Evolutionary conservation across 1,140 invertebrate species (phyloP), one percentile per base, ranked within the genome.

Genomic region (Melitaea cinxia): DNA sequence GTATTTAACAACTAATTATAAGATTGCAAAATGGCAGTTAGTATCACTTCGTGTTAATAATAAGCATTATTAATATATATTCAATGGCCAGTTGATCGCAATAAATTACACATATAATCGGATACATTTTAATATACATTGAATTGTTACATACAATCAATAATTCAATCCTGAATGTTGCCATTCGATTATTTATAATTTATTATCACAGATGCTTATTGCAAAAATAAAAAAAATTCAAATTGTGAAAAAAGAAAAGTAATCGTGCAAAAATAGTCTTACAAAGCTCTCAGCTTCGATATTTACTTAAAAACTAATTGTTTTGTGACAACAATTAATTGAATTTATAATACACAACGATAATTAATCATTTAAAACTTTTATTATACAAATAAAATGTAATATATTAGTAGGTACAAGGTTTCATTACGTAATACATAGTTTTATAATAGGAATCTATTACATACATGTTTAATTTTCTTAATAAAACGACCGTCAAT

Each of bases 171-270:
- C 75, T 37, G 65, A 65, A 63, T 78, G 74, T 66, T 63, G 28
- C 67, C 63, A 68, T 76, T 70, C 37, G 53, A 69, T 66, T 64
- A 68, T 70, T 56, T 75, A 77, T 72, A 73, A 70, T 72, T 72
- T 72, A 74, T 72, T 82, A 82, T 82, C 77, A 82, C 79, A 82
- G 80, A 77, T 79, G 69, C 57, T 76, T 76, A 76, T 78, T 78
- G 73, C 73, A 75, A 73, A 72, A 68, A 33, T 33, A 33, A 33
- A 68, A 63, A 57, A 65, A 62, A 69, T 56, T 62, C 35, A 56
- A 49, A 54, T 61, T 61, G 33, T 33, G 53, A 26, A 28, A 26
- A 33, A 12, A 6, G 39, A 45, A 63, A 52, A 49, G 12, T 49
- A 57, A 17, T 15, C 21, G 33, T 65, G 54, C 62, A 65, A 60